Conservation (phyloP, 2,797 vertebrate genomes). For the Typhlichthys subterraneus region DNA sequence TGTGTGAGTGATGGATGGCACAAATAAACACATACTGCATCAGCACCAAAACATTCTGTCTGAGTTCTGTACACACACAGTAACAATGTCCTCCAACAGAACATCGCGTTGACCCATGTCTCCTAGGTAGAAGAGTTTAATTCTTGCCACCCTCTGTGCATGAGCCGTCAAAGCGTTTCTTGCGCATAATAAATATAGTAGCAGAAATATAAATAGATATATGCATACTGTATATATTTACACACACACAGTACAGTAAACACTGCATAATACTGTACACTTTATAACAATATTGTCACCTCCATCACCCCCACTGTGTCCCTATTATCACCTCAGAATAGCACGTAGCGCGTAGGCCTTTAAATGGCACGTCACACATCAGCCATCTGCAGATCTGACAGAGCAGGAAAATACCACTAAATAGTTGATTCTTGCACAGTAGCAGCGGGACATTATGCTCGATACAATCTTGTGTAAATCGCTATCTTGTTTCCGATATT, state of each 20-base stretch:
- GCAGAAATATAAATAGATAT: too few species aligned
- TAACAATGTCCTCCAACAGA: too few species aligned
- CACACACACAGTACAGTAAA: not conserved
- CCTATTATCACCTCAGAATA: constrained; percentile 26
- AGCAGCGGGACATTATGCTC: constrained; percentile 18
- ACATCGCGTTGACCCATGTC: too few species aligned
- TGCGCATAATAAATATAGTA: too few species aligned
- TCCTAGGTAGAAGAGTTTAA: too few species aligned
- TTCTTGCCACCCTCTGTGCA: too few species aligned
- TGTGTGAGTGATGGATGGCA: too few species aligned
- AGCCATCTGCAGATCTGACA: not conserved
- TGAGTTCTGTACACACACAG: too few species aligned
- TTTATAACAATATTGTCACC: constrained; percentile 4
- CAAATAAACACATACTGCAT: too few species aligned
- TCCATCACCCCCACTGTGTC: constrained; percentile 4
- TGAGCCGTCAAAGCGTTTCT: too few species aligned
- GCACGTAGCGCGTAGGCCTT: not conserved
- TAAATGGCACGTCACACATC: constrained; percentile 15
- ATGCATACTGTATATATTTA: not conserved
- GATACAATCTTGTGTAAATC: constrained; percentile 24
- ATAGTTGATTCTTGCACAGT: not conserved
- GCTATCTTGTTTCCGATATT: not conserved
- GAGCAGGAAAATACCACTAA: not conserved
- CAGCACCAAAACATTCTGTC: too few species aligned
- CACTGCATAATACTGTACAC: not conserved